A percentile compares a stretch with the other conserved stretches of the same genome.
Evolutionary conservation across 2,888 invertebrate species (phyloP).

Genomic region (Buathra laborator): DNA sequence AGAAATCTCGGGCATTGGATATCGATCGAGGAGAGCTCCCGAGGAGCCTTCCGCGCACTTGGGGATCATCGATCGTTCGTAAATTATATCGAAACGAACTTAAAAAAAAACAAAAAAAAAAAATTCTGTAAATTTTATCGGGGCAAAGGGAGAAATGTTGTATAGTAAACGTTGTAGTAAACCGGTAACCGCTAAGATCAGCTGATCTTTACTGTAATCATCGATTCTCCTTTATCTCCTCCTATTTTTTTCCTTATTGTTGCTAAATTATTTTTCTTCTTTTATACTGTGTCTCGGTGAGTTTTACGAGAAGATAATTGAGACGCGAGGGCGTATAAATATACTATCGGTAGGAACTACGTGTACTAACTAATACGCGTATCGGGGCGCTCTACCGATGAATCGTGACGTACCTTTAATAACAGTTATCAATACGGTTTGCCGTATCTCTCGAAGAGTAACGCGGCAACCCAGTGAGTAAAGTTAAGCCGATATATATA

Average conservation of each 20-base stretch:
- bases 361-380: constrained; percentile 34
- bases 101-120: neutral
- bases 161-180: constrained; percentile 5
- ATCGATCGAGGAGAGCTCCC: constrained; percentile 19
- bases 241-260: neutral
- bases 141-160: neutral
- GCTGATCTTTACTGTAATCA: constrained; percentile 17
- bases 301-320: constrained; percentile 24
- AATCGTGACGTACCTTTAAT: constrained; percentile 55
- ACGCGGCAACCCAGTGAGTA: constrained; percentile 34
- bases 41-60: neutral
- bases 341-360: constrained; percentile 15
- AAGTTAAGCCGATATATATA: constrained; percentile 45
- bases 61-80: neutral
- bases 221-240: constrained; percentile 1
- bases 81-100: neutral
- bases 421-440: constrained; percentile 62
- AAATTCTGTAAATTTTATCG: neutral
- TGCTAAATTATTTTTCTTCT: neutral
- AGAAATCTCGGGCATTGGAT: constrained; percentile 11
- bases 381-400: constrained; percentile 27
- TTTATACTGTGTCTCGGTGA: neutral
- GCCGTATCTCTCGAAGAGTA: constrained; percentile 26
- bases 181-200: neutral
- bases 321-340: constrained; percentile 41